Evolutionary conservation across 2,113 vertebrate species (phyloP).

Genomic region (Anguilla japonica): DNA sequence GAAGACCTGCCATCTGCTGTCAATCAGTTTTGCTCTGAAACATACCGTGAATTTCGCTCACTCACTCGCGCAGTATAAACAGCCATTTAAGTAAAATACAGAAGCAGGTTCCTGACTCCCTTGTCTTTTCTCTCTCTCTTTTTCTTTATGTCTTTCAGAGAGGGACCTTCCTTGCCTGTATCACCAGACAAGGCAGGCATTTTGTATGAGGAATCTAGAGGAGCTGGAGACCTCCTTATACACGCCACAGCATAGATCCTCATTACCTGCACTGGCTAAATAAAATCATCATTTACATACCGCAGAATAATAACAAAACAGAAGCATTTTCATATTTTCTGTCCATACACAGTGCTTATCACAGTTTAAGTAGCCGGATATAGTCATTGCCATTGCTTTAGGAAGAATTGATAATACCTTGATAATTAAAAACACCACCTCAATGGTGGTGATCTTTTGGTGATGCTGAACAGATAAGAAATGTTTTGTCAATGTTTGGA

Average conservation of each 20-base stretch:
- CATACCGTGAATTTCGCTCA: conserved; percentile 28
- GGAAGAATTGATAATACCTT: neutral
- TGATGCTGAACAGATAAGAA: neutral
- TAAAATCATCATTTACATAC: conserved; percentile 50
- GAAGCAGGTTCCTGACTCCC: conserved; percentile 59
- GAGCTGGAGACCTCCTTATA: conserved; percentile 59
- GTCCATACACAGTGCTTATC: neutral
- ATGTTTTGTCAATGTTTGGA: neutral
- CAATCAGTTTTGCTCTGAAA: conserved; percentile 59
- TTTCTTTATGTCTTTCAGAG: conserved; percentile 76
- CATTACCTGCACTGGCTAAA: conserved; percentile 61
- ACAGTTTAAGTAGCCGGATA: neutral
- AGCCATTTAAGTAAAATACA: conserved; percentile 57
- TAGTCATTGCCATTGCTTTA: neutral
- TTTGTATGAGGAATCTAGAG: conserved; percentile 69
- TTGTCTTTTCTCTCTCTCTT: conserved; percentile 65
- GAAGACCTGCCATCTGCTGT: conserved; percentile 32
- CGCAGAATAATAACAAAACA: conserved; percentile 27
- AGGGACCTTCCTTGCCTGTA: conserved; percentile 71
- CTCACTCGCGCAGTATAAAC: conserved; percentile 42
- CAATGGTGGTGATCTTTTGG: neutral
- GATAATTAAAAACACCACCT: neutral
- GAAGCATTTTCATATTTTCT: neutral
- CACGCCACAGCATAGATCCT: conserved; percentile 59
- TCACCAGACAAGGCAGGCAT: conserved; percentile 73